These are phyloP conservation scores for Capreolus pygargus DNA, from an alignment of 2,113 vertebrate species.

Conservation along the genomic window DNA sequence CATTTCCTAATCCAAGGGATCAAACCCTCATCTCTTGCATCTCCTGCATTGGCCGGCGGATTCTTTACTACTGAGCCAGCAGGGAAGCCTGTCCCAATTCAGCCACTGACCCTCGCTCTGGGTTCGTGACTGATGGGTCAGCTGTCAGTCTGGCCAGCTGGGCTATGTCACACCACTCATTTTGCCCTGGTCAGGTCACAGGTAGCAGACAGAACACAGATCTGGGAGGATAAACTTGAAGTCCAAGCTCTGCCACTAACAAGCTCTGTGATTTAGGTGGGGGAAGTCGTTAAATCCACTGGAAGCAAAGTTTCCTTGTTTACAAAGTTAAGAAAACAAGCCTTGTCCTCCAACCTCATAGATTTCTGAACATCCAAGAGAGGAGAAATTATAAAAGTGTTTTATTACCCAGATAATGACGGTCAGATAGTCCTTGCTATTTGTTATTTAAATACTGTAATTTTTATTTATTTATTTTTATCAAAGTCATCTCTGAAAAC, in stretches of 20 bases:
- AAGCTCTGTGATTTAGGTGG: neutral
- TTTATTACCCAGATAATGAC: neutral
- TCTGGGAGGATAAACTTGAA: neutral
- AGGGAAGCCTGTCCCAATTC: neutral
- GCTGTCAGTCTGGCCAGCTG: neutral
- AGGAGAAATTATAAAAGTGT: neutral
- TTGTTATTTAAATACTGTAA: neutral
- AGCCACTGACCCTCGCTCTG: neutral
- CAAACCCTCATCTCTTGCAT: neutral
- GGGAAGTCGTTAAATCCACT: neutral
- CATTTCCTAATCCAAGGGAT: neutral
- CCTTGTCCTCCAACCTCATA: neutral
- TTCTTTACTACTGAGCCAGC: neutral
- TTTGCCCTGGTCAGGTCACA: neutral
- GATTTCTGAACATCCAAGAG: neutral
- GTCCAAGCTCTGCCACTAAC: neutral
- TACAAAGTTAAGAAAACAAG: neutral
- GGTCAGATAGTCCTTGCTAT: neutral
- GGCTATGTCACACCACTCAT: neutral
- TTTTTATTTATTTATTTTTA: neutral
- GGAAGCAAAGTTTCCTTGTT: neutral
- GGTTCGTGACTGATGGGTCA: neutral
- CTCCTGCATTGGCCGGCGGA: neutral
- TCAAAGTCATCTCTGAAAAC: neutral
- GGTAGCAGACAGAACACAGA: neutral